These are phyloP conservation scores for Hypocryptadius cinnamomeus DNA, from an alignment of 2,113 vertebrate genomes.

Conservation along the genomic window DNA sequence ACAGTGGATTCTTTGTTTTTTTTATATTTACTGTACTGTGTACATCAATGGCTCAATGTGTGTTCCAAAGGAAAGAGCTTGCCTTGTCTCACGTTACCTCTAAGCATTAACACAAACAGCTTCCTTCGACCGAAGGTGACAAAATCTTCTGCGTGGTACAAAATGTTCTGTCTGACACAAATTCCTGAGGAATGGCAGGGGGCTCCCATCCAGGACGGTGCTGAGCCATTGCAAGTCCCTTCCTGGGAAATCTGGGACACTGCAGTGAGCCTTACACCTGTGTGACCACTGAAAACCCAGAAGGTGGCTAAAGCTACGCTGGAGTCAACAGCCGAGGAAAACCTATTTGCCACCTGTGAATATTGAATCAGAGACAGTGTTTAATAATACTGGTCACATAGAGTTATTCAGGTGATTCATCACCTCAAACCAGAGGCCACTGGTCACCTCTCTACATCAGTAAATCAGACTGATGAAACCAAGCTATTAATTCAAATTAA, in stretches of 20 bases:
- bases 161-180: background rate
- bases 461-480: background rate
- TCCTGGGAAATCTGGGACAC: background rate
- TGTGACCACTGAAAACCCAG: background rate
- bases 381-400: background rate
- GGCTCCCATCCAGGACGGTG: rapidly evolving
- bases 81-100: constrained; percentile 21
- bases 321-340: background rate
- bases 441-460: background rate
- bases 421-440: background rate
- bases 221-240: background rate
- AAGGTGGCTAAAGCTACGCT: background rate
- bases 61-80: background rate
- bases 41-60: background rate
- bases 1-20: constrained; percentile 2
- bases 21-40: constrained; percentile 27
- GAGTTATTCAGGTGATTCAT: background rate
- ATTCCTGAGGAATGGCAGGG: background rate
- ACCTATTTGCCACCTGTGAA: background rate
- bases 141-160: background rate
- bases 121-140: background rate
- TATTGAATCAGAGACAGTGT: background rate
- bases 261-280: background rate
- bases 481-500: background rate
- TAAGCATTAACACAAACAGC: constrained; percentile 2